phyloP scores from a whole-genome alignment of 2,888 invertebrate species.

The Vanessa cardui region DNA sequence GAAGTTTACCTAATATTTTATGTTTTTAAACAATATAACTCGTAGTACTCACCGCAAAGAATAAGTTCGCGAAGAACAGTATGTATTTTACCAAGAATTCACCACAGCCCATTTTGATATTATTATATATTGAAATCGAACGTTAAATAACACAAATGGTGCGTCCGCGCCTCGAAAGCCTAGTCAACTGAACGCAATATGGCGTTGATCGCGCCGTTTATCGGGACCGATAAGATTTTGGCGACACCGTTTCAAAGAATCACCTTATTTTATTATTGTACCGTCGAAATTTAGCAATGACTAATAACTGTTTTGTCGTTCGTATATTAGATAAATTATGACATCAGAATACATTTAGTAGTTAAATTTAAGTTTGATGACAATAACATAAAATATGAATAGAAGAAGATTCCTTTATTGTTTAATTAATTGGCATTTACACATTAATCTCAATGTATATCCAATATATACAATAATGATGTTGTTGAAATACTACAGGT shows the following conservation, averaged over 20 bases:
- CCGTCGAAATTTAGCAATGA: conserved; percentile 13
- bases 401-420: too few species aligned
- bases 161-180: conserved; percentile 26
- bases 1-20: neutral
- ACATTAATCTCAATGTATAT: too few species aligned
- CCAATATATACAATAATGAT: too few species aligned
- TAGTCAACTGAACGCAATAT: conserved; percentile 38
- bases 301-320: neutral
- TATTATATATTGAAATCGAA: conserved; percentile 23
- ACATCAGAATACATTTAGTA: neutral
- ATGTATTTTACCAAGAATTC: conserved; percentile 89
- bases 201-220: conserved; percentile 6
- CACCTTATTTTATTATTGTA: conserved; percentile 2
- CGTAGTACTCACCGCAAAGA: conserved; percentile 87
- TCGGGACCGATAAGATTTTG: conserved; percentile 9
- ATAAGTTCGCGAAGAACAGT: conserved; percentile 88
- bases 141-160: conserved; percentile 19
- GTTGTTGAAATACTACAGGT: too few species aligned
- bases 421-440: too few species aligned
- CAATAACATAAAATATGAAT: too few species aligned
- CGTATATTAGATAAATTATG: neutral
- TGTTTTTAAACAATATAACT: neutral
- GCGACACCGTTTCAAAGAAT: conserved; percentile 9
- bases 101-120: conserved; percentile 85
- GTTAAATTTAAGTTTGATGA: too few species aligned